Evolutionary conservation across 2,797 vertebrate species (phyloP).

Genomic region (Lerista edwardsae): DNA sequence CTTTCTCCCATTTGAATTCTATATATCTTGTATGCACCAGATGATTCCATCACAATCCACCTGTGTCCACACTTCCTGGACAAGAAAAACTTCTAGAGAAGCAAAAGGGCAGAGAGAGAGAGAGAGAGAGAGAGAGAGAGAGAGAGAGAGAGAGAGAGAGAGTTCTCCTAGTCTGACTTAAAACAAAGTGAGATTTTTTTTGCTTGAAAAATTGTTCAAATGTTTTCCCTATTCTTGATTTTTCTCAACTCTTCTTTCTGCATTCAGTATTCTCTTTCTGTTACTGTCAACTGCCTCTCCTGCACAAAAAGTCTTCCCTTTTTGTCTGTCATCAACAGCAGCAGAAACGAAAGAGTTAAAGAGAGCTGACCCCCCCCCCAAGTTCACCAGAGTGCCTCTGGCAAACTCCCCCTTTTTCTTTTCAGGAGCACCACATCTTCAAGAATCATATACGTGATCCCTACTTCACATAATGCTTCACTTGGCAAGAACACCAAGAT

Average conservation of each 20-base stretch:
- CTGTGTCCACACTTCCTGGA: background rate
- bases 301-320: conserved; percentile 22
- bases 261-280: background rate
- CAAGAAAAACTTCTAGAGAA: background rate
- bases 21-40: background rate
- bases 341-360: conserved; percentile 65
- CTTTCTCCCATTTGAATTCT: background rate
- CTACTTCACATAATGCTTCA: conserved; percentile 30
- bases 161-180: conserved; percentile 38
- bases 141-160: too few species aligned
- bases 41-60: rapidly evolving
- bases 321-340: conserved; percentile 58
- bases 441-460: background rate
- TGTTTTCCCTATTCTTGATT: conserved; percentile 7
- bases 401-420: conserved; percentile 58
- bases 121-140: too few species aligned
- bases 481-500: conserved; percentile 39
- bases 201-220: background rate
- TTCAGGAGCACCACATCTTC: conserved; percentile 41
- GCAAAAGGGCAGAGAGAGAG: too few species aligned
- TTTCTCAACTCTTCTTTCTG: conserved; percentile 30
- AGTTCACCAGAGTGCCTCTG: conserved; percentile 52
- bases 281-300: conserved; percentile 34
- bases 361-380: conserved; percentile 47
- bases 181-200: conserved; percentile 24